Evolutionary conservation across 2,797 vertebrate genomes (phyloP).

Genomic region (Yasuhikotakia modesta): DNA sequence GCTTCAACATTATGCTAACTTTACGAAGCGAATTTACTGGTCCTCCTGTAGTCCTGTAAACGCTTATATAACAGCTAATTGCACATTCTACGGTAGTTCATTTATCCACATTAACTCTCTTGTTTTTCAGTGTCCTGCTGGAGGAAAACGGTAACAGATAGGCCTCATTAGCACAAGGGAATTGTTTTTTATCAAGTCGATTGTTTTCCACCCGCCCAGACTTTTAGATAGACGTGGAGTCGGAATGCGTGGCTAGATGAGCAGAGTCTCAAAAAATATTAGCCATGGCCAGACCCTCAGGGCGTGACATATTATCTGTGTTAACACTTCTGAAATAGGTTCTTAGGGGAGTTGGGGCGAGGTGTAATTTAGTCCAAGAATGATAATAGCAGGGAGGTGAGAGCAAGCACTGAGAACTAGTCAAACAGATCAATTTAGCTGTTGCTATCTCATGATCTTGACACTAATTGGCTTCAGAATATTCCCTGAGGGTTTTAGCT

Average conservation of each 20-base stretch:
- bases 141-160: constrained; percentile 30
- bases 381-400: constrained; percentile 45
- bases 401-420: constrained; percentile 26
- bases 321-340: constrained; percentile 39
- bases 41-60: constrained; percentile 4
- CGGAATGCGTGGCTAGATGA: constrained; percentile 48
- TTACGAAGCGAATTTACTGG: background rate
- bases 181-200: constrained; percentile 34
- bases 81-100: constrained; percentile 6
- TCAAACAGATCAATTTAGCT: constrained; percentile 32
- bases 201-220: constrained; percentile 17
- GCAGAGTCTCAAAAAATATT: constrained; percentile 40
- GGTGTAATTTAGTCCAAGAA: constrained; percentile 50
- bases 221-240: background rate
- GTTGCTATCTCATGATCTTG: constrained; percentile 45
- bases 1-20: background rate
- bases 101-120: constrained; percentile 22
- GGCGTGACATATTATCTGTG: constrained; percentile 31
- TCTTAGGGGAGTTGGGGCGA: constrained; percentile 34
- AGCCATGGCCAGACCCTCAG: constrained; percentile 30
- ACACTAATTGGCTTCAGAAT: constrained; percentile 45
- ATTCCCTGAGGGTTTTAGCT: constrained; percentile 34
- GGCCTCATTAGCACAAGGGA: constrained; percentile 43
- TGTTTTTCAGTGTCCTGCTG: constrained; percentile 37
- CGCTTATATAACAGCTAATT: constrained; percentile 12